Base-by-base conservation (phyloP, 2,888 invertebrate species). In the Lydus trimaculatus region DNA sequence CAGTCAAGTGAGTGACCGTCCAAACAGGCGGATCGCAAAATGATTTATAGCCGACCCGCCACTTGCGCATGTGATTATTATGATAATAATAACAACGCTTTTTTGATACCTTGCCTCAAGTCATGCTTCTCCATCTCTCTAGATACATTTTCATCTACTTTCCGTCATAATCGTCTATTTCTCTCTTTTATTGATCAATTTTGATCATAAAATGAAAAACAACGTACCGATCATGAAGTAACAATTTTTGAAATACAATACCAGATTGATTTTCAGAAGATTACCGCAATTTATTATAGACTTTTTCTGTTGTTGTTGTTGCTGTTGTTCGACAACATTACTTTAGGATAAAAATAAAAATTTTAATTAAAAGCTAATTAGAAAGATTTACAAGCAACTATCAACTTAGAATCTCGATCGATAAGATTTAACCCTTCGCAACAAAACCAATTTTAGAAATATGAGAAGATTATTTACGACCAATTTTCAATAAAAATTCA, bases 51-150 rank as follows among this genome's bases (percentile, higher is more conserved):
- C 73, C 78, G 74, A 79, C 79, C 81, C 80, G 81, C 82, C 83
- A 83, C 82, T 84, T 82, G 83, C 81, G 82, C 83, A 83, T 84
- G 82, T 83, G 83, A 84, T 85, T 84, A 83, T 83, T 84, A 84
- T 84, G 83, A 83, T 84, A 84, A 84, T 82, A 84, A 82, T 81
- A 82, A 82, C 81, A 82, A 83, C 81, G 80, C 79, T 80, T 82
- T 82, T 52, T 83, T 81, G 81, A 82, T 83, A 81, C 79, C 78
- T 82, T 77, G 81, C 82, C 81, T 74, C 71, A 64, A 77, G 81
- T 74, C 73, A 80, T 76, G 74, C 75, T 73, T 74, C 75, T 78
- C 76, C 74, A 75, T 78, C 72, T 71, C 67, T 31, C 48, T 25
- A 60, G 13, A 63, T 63, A 13, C 20, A 15, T 25, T 25, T 52